Percentiles rank a stretch among this genome's conserved stretches.
phyloP scores from a whole-genome alignment of 2,888 invertebrate genomes.

The Portevinia maculata region DNA sequence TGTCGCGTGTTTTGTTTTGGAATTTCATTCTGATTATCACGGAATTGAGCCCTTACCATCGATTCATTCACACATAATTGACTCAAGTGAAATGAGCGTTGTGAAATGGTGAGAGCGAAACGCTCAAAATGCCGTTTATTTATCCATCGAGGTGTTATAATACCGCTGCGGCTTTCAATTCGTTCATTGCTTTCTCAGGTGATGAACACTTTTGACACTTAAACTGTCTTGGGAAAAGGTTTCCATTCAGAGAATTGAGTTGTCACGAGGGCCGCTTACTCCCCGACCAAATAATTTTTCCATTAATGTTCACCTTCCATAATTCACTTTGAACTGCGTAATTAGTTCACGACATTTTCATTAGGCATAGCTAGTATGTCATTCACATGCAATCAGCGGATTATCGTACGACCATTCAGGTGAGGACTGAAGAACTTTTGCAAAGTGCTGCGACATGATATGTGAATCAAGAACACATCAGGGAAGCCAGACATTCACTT shows the following conservation, averaged over 20 bases:
- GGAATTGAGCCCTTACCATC: conserved; percentile 32
- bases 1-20: conserved; percentile 33
- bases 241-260: conserved; percentile 25
- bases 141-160: conserved; percentile 19
- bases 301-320: background rate
- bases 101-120: conserved; percentile 1
- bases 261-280: conserved; percentile 5
- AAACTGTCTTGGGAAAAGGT: too few relatives aligned
- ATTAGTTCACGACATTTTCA: conserved; percentile 59
- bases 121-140: conserved; percentile 29
- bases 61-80: conserved; percentile 59
- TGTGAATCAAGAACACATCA: conserved; percentile 33
- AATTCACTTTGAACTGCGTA: conserved; percentile 42
- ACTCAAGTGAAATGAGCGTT: conserved; percentile 44
- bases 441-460: conserved; percentile 33
- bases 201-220: conserved; percentile 46
- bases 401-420: conserved; percentile 7
- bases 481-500: conserved; percentile 20
- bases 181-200: conserved; percentile 24
- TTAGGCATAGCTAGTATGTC: conserved; percentile 6
- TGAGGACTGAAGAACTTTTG: background rate
- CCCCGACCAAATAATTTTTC: conserved; percentile 3
- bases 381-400: conserved; percentile 63
- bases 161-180: conserved; percentile 11
- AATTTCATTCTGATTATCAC: conserved; percentile 38